Base-by-base conservation (phyloP, 2,888 invertebrate genomes). In the Torymus aiolomorphi region DNA sequence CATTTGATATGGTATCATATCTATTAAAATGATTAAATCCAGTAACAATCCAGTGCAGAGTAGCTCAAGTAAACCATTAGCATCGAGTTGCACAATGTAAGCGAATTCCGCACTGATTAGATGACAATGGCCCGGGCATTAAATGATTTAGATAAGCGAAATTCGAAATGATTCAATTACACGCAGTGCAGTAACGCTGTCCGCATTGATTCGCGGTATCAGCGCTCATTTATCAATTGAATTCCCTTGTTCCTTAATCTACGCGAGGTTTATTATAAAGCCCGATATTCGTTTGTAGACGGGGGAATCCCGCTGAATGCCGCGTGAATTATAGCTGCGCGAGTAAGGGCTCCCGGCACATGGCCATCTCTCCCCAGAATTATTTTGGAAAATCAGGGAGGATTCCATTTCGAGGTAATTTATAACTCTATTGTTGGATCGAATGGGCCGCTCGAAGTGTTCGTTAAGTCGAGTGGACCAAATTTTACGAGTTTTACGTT, bases 241-340 rank as follows among this genome's bases (percentile, higher is more conserved):
- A 79, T 79, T 65, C 66, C 49, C 79, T 75, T 69, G 79, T 70
- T 70, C 65, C 74, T 75, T 74, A 65, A 79, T 75, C 79, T 75
- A 56, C 65, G 24, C 11, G 42, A 42, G 66, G 65, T 42, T 70
- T 75, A 79, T 75, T 65, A 66, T 54, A 79, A 75, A 59, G 31
- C 13, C 14, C n/a, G 20, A 67, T 42, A 42, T 42, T 69, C n/a
- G 54, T 42, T 31, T n/a, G 18, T 16, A 13, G 42, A 65, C 11
- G 10, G 51, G 18, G 18, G 18, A 56, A 13, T 16, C 18, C 49
- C 20, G 3, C 16, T 59, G 49, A 69, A 76, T 54, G 51, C 52
- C 3, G 5, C 18, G 54, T 75, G 61, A 76, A 62, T 76, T 76
- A 76, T 56, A 4, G 62, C 51, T 51, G 16, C 14, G 2, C 42